Percentiles rank a stretch among this genome's conserved stretches.
Evolutionary conservation across 2,888 invertebrate genomes (phyloP).

Genomic region (Tiliacea citrago): DNA sequence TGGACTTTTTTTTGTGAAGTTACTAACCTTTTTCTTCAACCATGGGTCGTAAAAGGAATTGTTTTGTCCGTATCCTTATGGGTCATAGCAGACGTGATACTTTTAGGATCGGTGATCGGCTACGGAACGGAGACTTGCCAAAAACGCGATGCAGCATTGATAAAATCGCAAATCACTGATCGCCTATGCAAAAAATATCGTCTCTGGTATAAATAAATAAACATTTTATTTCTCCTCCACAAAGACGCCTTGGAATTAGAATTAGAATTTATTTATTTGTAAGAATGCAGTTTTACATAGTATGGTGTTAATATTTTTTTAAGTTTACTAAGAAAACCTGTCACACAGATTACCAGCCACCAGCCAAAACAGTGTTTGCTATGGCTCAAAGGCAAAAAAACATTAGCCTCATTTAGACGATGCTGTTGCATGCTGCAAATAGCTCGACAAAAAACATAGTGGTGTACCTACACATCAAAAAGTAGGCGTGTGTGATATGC

Average conservation of each 20-base stretch:
- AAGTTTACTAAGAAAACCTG: no score
- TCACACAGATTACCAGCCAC: no score
- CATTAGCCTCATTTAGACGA: no score
- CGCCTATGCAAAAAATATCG: neutral
- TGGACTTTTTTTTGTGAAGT: constrained; percentile 33
- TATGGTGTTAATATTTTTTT: no score
- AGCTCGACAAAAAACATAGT: constrained; percentile 23
- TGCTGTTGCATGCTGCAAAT: constrained; percentile 32
- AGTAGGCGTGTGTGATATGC: constrained; percentile 11
- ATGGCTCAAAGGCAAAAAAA: no score
- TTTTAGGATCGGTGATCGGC: constrained; percentile 6
- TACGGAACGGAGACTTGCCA: neutral
- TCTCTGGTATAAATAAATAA: no score
- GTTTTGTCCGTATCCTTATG: constrained; percentile 22
- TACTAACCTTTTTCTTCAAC: constrained; percentile 37
- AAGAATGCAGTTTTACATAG: no score
- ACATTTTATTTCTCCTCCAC: no score
- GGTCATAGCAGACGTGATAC: neutral
- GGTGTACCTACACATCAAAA: constrained; percentile 30
- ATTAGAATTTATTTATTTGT: no score
- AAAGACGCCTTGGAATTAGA: no score
- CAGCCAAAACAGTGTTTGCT: no score
- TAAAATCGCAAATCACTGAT: neutral
- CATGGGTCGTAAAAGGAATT: constrained; percentile 33
- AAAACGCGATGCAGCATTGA: constrained; percentile 8